A percentile compares a stretch with the other conserved stretches of the same genome.
These are phyloP conservation scores for Stegodyphus dumicola DNA, from an alignment of 1,140 invertebrate species.

Conservation along the genomic window DNA sequence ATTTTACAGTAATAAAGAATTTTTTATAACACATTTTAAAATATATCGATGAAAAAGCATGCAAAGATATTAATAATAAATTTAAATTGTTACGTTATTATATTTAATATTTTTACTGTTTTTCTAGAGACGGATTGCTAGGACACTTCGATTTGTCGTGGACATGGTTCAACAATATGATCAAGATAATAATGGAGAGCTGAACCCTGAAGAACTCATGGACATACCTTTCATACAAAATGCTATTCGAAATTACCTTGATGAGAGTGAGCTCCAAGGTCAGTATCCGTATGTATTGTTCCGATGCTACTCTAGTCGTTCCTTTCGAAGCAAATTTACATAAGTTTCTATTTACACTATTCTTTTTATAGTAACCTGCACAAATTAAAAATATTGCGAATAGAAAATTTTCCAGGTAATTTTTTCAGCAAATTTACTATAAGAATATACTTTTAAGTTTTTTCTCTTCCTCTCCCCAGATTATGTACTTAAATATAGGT, in stretches of 20 bases:
- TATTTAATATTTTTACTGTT: not conserved
- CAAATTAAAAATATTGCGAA: not conserved
- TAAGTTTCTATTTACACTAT: not conserved
- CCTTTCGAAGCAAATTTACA: not conserved
- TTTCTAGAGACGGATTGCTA: constrained; percentile 27
- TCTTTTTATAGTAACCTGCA: not conserved
- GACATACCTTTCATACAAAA: constrained; percentile 43
- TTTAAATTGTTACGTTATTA: not conserved
- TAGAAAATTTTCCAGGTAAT: not conserved
- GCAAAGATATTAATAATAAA: too few relatives aligned
- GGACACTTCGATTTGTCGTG: constrained; percentile 31
- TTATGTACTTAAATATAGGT: too few relatives aligned
- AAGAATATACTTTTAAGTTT: too few relatives aligned
- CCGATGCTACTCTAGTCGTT: not conserved
- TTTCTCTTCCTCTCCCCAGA: too few relatives aligned
- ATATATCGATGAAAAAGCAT: too few relatives aligned
- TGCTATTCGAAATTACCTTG: constrained; percentile 31
- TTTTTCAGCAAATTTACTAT: too few relatives aligned
- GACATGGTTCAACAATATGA: constrained; percentile 52
- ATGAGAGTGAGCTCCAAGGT: constrained; percentile 38
- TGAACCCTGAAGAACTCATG: constrained; percentile 53
- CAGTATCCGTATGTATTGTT: constrained; percentile 47
- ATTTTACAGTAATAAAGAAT: too few relatives aligned
- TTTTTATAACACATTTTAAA: too few relatives aligned
- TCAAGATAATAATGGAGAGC: constrained; percentile 39